Base-by-base conservation (phyloP, 2,797 vertebrate species). In the Microctenopoma lineatum region DNA sequence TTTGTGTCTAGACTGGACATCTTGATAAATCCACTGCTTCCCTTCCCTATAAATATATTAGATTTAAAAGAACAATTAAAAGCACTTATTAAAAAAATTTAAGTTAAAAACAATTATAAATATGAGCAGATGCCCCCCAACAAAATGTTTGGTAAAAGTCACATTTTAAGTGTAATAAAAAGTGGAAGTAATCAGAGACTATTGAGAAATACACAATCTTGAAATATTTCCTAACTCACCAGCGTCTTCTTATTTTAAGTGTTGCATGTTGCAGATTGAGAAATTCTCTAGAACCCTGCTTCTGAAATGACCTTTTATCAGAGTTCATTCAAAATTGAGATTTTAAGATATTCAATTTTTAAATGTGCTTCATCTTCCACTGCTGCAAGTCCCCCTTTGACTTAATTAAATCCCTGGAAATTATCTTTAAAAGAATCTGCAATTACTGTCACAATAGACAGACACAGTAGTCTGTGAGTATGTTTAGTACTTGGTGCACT, bases 181-280 rank as follows among this genome's bases (percentile, higher is more conserved):
- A 41, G 38, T 14, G 13, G 4, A 32, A n/a, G 53, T 10, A 12
- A 27, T 21, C 21, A 21, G 21, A 21, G 21, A 21, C 21, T 21
- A 21, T 21, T 21, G 21, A 21, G 21, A 21, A 21, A 21, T 21
- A 21, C 21, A 21, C 21, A 21, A 21, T 21, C 21, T 21, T 21
- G 21, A 21, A 21, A 21, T 21, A 21, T 21, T 21, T 21, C 15
- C 0, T 46, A 51, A 56, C 44, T 39, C 36, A 16, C 2, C 25
- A 15, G 29, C 0, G 3, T 60, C 5, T 5, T 36, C 16, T 32
- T 6, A 10, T 36, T 42, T 50, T n/a, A 66, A 59, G 21, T 66
- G 7, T 38, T 8, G 41, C 66, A 44, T 0, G 8, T 18, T 79
- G 63, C 4, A 11, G 52, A 50, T 79, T 70, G 70, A 59, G 67